Base-by-base conservation (phyloP, 1,140 invertebrate species). In the Tetragonula clypearis region DNA sequence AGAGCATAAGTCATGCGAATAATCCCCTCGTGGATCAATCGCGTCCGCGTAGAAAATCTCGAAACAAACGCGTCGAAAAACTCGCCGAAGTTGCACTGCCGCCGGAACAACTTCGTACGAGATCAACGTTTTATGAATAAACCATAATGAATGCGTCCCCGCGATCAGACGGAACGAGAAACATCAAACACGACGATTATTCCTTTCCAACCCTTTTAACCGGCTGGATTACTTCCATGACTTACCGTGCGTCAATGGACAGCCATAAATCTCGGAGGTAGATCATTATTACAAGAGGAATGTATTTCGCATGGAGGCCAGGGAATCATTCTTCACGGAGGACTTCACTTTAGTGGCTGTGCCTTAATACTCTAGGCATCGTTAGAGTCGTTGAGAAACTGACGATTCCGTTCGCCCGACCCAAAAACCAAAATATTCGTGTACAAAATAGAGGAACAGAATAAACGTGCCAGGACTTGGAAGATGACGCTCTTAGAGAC, bases 71-170 rank as follows among this genome's bases (percentile, higher is more conserved):
- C 68, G 76, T 65, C 71, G 66, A 82, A 88, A 86, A 88, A 86
- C 79, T 82, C 60, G 75, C 66, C 84, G 74, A 55, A 76, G 41
- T 12, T 62, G n/a, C 60, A 12, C n/a, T 62, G 14, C 60, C 41
- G 41, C 17, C 58, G 66, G 65, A 41, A 41, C 62, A 62, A 62
- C 69, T 71, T 53, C 41, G 60, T n/a, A 62, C 23, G 23, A 11
- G 76, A 30, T 26, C 83, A 19, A 49, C 71, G 53, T 89, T 87
- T 86, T 85, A 89, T 87, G 88, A 90, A 90, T 90, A 90, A 89
- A 90, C 82, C 88, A 85, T 89, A 89, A 89, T 68, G 88, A 87
- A 86, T 62, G 87, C 56, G 85, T 75, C 30, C 62, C 55, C 55
- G 58, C 30, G 77, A 79, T 17, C 74, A 78, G 41, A 55, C 56